Evolutionary conservation across 2,888 invertebrate species (phyloP), one percentile per base, ranked within the genome.

Genomic region (Andrena bucephala): DNA sequence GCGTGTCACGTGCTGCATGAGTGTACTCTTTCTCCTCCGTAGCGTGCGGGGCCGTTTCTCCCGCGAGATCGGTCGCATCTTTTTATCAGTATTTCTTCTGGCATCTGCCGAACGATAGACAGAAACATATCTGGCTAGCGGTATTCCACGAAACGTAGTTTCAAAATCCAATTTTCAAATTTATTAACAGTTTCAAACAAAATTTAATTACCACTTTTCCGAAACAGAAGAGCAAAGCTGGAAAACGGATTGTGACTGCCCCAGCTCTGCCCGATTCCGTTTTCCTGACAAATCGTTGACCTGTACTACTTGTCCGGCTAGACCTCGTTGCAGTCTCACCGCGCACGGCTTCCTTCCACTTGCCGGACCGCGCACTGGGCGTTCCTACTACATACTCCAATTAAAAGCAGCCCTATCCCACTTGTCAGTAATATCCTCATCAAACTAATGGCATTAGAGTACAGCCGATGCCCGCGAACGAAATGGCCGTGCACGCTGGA

Each of bases 1-100:
- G 68, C 77, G 83, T 75, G 72, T 79, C 20, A 68, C 66, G 82
- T 88, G 83, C 66, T 87, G 84, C 83, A 85, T 81, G 83, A 77
- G 68, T 82, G 86, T 86, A 75, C 77, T 24, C 57, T 71, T 77
- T 82, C 72, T 63, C 80, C 79, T 75, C 75, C 65, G 71, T 68
- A 33, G 67, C 60, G 71, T 66, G 85, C 70, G 66, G 84, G 81
- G 63, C 76, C 74, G 78, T 83, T 63, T 68, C 4, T 42, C 24
- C 16, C 27, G 10, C 52, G 33, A 13, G 33, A 54, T 29, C 48
- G 20, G 42, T 13, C 62, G 50, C 50, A 42, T 10, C 7, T 42
- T 36, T 42, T n/a, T 60, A 48, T 20, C 50, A 33, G 10, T 16
- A 10, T 48, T 54, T 62, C 24, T 33, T 27, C 29, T n/a, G 10